Evolutionary conservation across 2,888 invertebrate species (phyloP).

Genomic region (Stratiomys singularior): DNA sequence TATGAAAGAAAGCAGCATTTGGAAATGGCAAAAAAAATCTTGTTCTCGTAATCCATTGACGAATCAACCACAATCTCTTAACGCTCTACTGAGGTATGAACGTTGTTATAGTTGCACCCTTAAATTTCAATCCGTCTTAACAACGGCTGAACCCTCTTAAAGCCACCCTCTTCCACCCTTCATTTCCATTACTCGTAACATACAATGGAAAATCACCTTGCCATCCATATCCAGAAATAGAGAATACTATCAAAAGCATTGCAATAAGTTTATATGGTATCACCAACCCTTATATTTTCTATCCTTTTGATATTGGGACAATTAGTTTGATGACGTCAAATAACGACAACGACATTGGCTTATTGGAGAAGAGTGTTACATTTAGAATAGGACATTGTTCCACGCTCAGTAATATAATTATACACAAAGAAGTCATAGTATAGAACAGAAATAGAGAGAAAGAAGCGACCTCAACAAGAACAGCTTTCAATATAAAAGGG

Average conservation of each 20-base stretch:
- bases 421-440: neutral
- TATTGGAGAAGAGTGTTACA: neutral
- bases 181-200: neutral
- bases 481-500: neutral
- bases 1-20: too few species aligned
- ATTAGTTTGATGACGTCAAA: conserved; percentile 34
- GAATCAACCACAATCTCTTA: conserved; percentile 31
- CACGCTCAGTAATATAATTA: neutral
- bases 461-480: neutral
- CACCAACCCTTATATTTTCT: conserved; percentile 26
- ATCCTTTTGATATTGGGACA: conserved; percentile 24
- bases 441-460: neutral
- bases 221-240: too few species aligned
- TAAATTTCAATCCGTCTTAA: neutral
- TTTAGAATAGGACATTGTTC: neutral
- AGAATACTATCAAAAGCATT: neutral
- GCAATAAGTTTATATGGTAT: neutral
- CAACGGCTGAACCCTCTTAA: too few species aligned
- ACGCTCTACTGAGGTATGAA: conserved; percentile 32
- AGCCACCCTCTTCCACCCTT: neutral
- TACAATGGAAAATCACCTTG: too few species aligned
- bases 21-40: neutral
- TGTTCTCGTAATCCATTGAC: neutral
- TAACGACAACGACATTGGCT: neutral
- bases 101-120: conserved; percentile 23